Percentiles rank a stretch among this genome's conserved stretches.
Evolutionary conservation across 2,797 vertebrate genomes (phyloP).

Genomic region (Graptemys geographica): DNA sequence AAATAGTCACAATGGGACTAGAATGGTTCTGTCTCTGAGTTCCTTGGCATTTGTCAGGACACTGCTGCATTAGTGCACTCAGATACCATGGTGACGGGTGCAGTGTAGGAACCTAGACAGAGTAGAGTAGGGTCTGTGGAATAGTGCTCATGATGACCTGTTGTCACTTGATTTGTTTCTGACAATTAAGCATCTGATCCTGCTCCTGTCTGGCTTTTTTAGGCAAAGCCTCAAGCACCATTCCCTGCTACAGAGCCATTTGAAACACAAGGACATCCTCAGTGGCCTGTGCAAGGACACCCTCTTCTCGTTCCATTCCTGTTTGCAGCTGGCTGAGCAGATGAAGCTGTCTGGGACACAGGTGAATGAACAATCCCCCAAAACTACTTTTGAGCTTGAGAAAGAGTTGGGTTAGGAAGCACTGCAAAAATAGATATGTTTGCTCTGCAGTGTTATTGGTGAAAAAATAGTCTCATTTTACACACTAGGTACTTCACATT

Average conservation of each 20-base stretch:
- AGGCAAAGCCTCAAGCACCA: constrained; percentile 95
- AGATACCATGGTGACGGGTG: neutral
- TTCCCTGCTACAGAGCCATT: constrained; percentile 85
- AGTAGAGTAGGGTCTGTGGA: neutral
- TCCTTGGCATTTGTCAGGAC: neutral
- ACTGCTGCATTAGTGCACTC: fast-evolving
- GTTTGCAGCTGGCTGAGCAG: constrained; percentile 90
- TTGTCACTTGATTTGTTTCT: constrained; percentile 2
- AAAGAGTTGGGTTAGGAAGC: neutral
- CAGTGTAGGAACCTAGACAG: neutral
- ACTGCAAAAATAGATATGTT: neutral
- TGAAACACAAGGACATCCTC: constrained; percentile 90
- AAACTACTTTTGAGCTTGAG: neutral
- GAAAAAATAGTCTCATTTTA: neutral
- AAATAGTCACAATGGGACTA: neutral
- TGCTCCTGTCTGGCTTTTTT: constrained; percentile 27
- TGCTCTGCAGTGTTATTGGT: neutral
- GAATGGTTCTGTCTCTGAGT: neutral
- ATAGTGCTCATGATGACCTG: neutral
- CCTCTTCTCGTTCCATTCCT: constrained; percentile 85
- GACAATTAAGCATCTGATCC: neutral
- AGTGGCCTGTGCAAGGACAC: constrained; percentile 88
- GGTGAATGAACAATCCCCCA: constrained; percentile 77
- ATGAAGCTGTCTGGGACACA: constrained; percentile 82
- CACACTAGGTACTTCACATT: neutral